Evolutionary conservation across 2,113 vertebrate genomes (phyloP), one percentile per base, ranked within the genome.

Genomic region (Corapipo altera): DNA sequence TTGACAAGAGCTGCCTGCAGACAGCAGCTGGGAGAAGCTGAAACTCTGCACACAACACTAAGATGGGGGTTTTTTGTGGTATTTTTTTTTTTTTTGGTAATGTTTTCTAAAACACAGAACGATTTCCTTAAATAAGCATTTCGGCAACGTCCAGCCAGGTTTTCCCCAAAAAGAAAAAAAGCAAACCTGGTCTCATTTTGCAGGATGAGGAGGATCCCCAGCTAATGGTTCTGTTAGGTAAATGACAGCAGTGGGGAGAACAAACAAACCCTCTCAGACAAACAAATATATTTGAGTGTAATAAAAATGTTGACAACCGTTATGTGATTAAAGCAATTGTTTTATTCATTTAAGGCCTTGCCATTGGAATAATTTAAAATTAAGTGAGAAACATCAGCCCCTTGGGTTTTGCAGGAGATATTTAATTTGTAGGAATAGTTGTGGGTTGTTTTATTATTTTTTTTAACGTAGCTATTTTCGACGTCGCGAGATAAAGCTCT

Each of bases 361-460:
- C 62, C 83, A 88, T 57, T 37, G 9, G 95, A 97, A 96, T 91
- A 72, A 82, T 76, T 94, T 88, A 91, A 96, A 96, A 91, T 70
- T 83, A 88, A 84, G 88, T 85, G 81, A 89, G 91, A 96, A 95
- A 94, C 86, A 94, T 52, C 96, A 95, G 82, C 81, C 95, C 90
- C 86, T 74, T 69, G 81, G 95, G 83, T 96, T 96, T 84, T 62
- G 89, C 89, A 90, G 85, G 92, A 78, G 83, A 86, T 88, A 95
- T 96, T 96, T 96, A 94, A 93, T 97, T 96, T 93, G 73, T 80
- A 89, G 88, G 81, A 97, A 93, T 62, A 93, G 88, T 86, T 76
- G 92, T 73, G 76, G 44, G 12, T 21, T 32, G 17, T 74, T 37
- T 51, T 78, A 8, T 59, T 35, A 10, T 28, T 44, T 58, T 91